Base-by-base conservation (phyloP, 2,888 invertebrate species). In the Coleophora deauratella region DNA sequence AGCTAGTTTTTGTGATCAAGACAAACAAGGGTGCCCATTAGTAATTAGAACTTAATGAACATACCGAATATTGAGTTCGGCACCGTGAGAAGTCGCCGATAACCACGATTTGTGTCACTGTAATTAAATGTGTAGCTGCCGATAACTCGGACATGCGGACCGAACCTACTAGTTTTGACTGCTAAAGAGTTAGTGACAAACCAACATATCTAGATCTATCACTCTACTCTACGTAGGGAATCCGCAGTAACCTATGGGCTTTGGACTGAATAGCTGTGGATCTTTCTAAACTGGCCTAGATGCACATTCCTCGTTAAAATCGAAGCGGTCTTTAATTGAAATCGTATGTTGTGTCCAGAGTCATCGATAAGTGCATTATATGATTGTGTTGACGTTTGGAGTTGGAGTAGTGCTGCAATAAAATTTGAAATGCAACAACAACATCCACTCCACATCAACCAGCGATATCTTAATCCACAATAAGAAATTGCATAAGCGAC, bases 41-140 rank as follows among this genome's bases (percentile, higher is more conserved):
- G 82, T 85, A 84, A 84, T 85, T 82, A 82, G 82, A 78, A 78
- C 73, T 74, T 84, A 85, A 84, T 85, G 82, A 84, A 82, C 84
- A 81, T 76, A 72, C 66, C 55, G 72, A 70, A 80, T 80, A 82
- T 81, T 73, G 73, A 79, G 78, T 76, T 66, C 70, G 76, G 73
- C 79, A 80, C 78, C 85, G 85, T 85, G 85, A 85, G 85, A 85
- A 82, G 77, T 72, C 68, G 53, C 66, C 72, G 85, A 85, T 85
- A 85, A 81, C 77, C 67, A 74, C 73, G 79, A 84, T 80, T 82
- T 82, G 85, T 84, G 85, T 84, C 85, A 80, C 61, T 71, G 81
- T 85, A 85, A 85, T 85, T 85, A 85, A 85, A 85, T 78, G 75
- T 78, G 73, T 81, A 60, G 79, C 81, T 80, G 80, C 73, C 76